Base-by-base conservation (phyloP, 2,113 vertebrate genomes). In the Gasterosteus nipponicus region DNA sequence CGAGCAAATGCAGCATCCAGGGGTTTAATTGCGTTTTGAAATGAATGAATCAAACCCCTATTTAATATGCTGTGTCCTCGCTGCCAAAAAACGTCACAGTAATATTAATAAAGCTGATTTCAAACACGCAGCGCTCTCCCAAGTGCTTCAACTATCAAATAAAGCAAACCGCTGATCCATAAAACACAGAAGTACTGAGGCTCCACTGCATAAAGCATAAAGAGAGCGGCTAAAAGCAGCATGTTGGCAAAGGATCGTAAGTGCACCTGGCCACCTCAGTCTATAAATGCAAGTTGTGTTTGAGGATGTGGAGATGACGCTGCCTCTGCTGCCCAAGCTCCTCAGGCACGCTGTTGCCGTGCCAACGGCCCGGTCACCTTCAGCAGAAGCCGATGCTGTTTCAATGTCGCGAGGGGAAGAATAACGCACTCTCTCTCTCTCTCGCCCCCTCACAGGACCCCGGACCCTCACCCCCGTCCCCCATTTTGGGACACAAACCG, bases 381-480 rank as follows among this genome's bases (percentile, higher is more conserved):
- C 75, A 66, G 4, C 51, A 16, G 26, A 71, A 84, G 66, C 58
- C 47, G 12, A 3, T 19, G 49, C 71, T 77, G 69, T 74, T 85
- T 81, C 51, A 75, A 76, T 53, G 38, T 39, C 56, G 18, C 35
- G 26, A 69, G 56, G 8, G 11, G 56, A 61, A 80, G 60, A 72
- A 66, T 62, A 69, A 82, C 76, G 35, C 53, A 35, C 51, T n/a
- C 66, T 19, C 31, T 18, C 42, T 35, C 11, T 22, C 6, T 8
- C 19, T 53, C 22, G 26, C 29, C 44, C 64, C 39, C 64, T 31
- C 49, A 12, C 89, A 99, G 98, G 97, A 99, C 58, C 96, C 97
- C 33, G 96, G 97, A 12, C 95, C 96, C 69, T 95, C 95, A 0
- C 97, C 97, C 4, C 97, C 97, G 0, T 99, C 97, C 18, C 98